Base-by-base conservation (phyloP, 2,113 vertebrate species). In the Garra rufa region DNA sequence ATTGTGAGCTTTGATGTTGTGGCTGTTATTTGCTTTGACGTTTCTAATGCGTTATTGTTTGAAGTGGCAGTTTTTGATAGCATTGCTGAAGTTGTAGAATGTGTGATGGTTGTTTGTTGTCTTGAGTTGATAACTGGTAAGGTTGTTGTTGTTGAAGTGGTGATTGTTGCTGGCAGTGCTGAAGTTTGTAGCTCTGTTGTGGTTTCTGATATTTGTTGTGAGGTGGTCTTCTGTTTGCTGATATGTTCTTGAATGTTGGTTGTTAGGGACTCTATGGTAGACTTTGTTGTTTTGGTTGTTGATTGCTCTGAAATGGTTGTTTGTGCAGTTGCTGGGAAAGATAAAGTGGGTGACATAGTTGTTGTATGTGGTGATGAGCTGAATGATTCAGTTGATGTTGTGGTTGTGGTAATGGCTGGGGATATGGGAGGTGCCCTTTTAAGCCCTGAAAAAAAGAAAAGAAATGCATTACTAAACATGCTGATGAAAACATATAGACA, bases 391-490 rank as follows among this genome's bases (percentile, higher is more conserved):
- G n/a, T 21, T 41, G 30, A 17, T 73, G 86, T 87, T 82, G 73
- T 85, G 43, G 55, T 34, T 21, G 11, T 3, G 11, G 78, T 87
- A 14, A 61, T 21, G 5, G 74, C 79, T 73, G 52, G 44, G 26
- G 83, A 67, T 21, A 2, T 82, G 28, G 50, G 9, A 34, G 7
- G 21, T 5, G 48, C 1, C 82, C 41, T 65, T 52, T 76, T 87
- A 38, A 73, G 24, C 4, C n/a, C 76, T 43, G 52, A 9, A n/a
- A 48, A 15, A n/a, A 21, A 30, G 2, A 8, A 4, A 57, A 13
- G 1, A 70, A 70, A 41, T n/a, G 1, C n/a, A n/a, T 69, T 10
- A 10, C 3, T 30, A 63, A 63, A 13, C 11, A 63, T 65, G 63
- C 1, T 17, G 63, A 34, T 65, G 26, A 65, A 65, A 65, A 30